Base-by-base conservation (phyloP, 2,888 invertebrate genomes). In the Clepsis dumicolana region DNA sequence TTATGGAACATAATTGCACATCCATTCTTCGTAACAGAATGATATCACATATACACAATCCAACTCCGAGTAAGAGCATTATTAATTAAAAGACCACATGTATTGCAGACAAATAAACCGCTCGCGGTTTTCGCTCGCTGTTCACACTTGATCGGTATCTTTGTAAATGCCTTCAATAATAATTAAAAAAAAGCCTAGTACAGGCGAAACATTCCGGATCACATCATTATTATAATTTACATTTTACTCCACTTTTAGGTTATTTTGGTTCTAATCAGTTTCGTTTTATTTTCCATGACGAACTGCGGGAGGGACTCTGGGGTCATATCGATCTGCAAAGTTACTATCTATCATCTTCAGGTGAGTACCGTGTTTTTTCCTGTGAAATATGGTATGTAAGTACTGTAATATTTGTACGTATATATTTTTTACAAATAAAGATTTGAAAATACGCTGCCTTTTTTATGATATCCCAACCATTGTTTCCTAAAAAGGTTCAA, bases 211-310 rank as follows among this genome's bases (percentile, higher is more conserved):
- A 25, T 4, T 25, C 29, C 16, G 29, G 25, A 27, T 29, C 53
- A n/a, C n/a, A 29, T 29, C 18, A 54, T 29, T 25, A 48, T 52
- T 8, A 35, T 35, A 41, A 12, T 48, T 48, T 21, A 21, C 21
- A 21, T 21, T n/a, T n/a, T 48, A 48, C 48, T 7, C 21, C 21
- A 10, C 10, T 48, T 38, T 24, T 12, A 59, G 25, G n/a, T 57
- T 63, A 63, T 86, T 83, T 86, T 72, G 78, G 86, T 86, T 83
- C 83, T 85, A 87, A 84, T 82, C 70, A 77, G 75, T 70, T 81
- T 79, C 74, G 84, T 90, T 91, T 91, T 88, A 85, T 90, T 90
- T 90, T 81, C 67, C 90, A 90, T 91, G 89, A 80, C 76, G 77
- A 81, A 85, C 85, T 79, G 75, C 81, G 83, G 81, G 81, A 64